These are phyloP conservation scores for Caenorhabditis panamensis DNA, from an alignment of 2,888 invertebrate genomes.

Conservation along the genomic window DNA sequence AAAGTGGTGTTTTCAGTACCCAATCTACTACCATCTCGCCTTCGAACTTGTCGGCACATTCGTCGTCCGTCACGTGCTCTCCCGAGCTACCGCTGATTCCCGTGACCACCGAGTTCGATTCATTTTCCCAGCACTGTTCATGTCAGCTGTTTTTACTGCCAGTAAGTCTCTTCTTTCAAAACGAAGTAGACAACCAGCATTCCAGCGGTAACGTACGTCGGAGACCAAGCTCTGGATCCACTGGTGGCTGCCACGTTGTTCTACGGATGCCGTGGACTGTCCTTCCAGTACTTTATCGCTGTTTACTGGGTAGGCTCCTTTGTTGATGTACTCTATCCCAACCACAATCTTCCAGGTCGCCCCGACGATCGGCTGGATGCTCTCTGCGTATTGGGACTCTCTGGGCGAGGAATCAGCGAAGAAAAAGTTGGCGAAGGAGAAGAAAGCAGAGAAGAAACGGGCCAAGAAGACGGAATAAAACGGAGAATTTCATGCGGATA, in stretches of 20 bases:
- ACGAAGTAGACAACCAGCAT: too few relatives aligned
- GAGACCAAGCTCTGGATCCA: slow-evolving; percentile 68
- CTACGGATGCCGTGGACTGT: slow-evolving; percentile 66
- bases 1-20: slow-evolving; percentile 23
- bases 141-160: slow-evolving; percentile 56
- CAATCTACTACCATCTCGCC: slow-evolving; percentile 47
- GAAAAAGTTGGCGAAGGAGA: slow-evolving; percentile 38
- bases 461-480: slow-evolving; percentile 41
- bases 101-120: slow-evolving; percentile 39
- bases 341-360: slow-evolving; percentile 46
- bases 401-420: slow-evolving; percentile 18
- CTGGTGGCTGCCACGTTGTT: slow-evolving; percentile 66
- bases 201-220: slow-evolving; percentile 64
- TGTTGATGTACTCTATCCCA: not conserved
- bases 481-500: not conserved
- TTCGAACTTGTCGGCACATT: slow-evolving; percentile 58
- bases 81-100: slow-evolving; percentile 40
- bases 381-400: slow-evolving; percentile 57
- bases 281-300: slow-evolving; percentile 64
- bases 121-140: slow-evolving; percentile 55
- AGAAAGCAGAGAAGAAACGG: slow-evolving; percentile 43
- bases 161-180: too few relatives aligned
- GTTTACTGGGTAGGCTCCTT: slow-evolving; percentile 62
- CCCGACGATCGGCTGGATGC: slow-evolving; percentile 66
- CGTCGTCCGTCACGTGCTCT: slow-evolving; percentile 53